Evolutionary conservation across 2,888 invertebrate species (phyloP).

Genomic region (Teinopalpus imperialis): DNA sequence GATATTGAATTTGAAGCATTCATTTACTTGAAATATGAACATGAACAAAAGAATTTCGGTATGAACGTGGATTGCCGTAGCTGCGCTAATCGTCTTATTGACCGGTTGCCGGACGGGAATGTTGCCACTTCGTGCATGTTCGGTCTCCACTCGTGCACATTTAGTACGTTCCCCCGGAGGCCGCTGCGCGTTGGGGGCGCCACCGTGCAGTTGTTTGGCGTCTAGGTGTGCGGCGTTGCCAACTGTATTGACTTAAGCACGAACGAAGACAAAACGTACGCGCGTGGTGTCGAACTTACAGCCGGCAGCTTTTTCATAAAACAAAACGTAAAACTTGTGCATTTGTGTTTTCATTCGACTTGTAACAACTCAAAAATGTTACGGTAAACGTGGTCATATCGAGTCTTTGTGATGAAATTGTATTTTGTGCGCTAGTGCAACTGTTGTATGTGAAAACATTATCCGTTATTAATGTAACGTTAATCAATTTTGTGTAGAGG

Average conservation of each 20-base stretch:
- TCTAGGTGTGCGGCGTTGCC: slow-evolving; percentile 81
- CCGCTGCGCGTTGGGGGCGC: slow-evolving; percentile 82
- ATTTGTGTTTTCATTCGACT: slow-evolving; percentile 42
- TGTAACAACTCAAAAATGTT: slow-evolving; percentile 43
- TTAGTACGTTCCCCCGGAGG: slow-evolving; percentile 58
- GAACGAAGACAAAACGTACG: slow-evolving; percentile 78
- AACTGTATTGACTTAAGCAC: slow-evolving; percentile 78
- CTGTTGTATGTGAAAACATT: slow-evolving; percentile 38
- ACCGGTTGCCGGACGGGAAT: slow-evolving; percentile 77
- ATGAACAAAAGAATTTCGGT: slow-evolving; percentile 59
- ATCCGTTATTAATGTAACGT: slow-evolving; percentile 22
- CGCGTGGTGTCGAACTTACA: slow-evolving; percentile 73
- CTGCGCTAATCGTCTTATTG: slow-evolving; percentile 80
- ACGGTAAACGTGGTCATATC: slow-evolving; percentile 48
- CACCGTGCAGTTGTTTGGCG: slow-evolving; percentile 78
- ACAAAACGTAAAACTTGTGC: slow-evolving; percentile 48
- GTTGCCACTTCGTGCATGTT: slow-evolving; percentile 75
- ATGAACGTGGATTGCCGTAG: slow-evolving; percentile 51
- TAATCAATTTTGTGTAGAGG: slow-evolving; percentile 28
- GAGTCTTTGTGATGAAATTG: slow-evolving; percentile 67
- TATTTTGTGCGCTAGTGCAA: slow-evolving; percentile 45
- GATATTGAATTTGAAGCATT: slow-evolving; percentile 10
- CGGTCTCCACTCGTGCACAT: slow-evolving; percentile 64
- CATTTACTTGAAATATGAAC: slow-evolving; percentile 35
- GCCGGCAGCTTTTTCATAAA: slow-evolving; percentile 69